These are phyloP conservation scores for Leguminivora glycinivorella DNA, from an alignment of 1,140 invertebrate species.

Conservation along the genomic window DNA sequence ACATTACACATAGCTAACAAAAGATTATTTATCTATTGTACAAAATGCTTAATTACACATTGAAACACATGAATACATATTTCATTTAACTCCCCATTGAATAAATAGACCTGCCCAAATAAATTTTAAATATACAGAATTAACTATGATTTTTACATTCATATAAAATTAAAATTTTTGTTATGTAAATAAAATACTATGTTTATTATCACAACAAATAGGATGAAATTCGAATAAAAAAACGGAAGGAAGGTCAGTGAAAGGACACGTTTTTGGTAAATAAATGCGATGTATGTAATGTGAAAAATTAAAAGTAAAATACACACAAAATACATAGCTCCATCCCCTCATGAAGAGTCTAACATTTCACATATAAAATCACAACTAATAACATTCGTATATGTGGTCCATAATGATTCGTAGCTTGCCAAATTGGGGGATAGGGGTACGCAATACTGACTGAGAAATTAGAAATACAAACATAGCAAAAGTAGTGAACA, in stretches of 20 bases:
- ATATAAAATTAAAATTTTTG: conserved; percentile 2
- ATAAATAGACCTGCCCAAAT: conserved; percentile 20
- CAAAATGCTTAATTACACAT: conserved; percentile 29
- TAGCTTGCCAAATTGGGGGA: conserved; percentile 8
- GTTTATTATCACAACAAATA: conserved; percentile 26
- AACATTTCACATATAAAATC: conserved; percentile 11
- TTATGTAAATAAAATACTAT: conserved; percentile 23
- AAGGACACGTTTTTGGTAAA: conserved; percentile 1
- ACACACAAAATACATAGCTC: conserved; percentile 15
- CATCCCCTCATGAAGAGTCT: conserved; percentile 1
- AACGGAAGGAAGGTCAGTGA: neutral
- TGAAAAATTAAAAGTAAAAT: conserved; percentile 3
- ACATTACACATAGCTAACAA: conserved; percentile 24
- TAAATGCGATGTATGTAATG: conserved; percentile 22
- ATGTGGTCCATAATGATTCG: conserved; percentile 7
- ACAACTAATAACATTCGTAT: conserved; percentile 21
- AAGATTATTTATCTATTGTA: conserved; percentile 24
- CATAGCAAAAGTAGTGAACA: neutral
- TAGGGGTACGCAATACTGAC: conserved; percentile 22
- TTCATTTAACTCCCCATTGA: neutral
- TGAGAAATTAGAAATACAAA: neutral
- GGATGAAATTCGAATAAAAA: conserved; percentile 13
- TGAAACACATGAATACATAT: conserved; percentile 16
- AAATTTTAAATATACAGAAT: no score
- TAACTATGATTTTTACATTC: conserved; percentile 11